phyloP scores from a whole-genome alignment of 2,888 invertebrate species.

The Eurytoma californica region DNA sequence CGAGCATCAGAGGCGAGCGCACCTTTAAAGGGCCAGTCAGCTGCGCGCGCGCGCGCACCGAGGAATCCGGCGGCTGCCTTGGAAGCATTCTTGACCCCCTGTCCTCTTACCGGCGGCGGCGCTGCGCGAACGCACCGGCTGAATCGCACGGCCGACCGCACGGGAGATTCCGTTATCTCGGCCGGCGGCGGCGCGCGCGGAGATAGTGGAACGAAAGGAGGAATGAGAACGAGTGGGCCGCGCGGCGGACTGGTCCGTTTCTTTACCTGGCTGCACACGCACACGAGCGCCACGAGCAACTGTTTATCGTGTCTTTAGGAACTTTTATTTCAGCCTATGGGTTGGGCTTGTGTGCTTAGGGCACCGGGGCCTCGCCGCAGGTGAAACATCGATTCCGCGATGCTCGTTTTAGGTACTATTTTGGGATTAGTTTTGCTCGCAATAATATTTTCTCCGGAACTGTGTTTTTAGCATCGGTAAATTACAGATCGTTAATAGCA shows the following conservation, averaged over 20 bases:
- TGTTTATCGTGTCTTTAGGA: not conserved
- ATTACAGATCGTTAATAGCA: no score
- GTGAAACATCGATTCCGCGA: no score
- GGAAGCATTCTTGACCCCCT: conserved; percentile 55
- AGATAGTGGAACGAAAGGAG: conserved; percentile 56
- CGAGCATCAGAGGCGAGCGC: not conserved
- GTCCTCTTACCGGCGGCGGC: conserved; percentile 49
- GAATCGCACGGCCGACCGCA: conserved; percentile 40
- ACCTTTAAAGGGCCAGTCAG: not conserved
- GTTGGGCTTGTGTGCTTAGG: not conserved
- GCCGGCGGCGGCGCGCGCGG: conserved; percentile 38
- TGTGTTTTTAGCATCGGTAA: no score
- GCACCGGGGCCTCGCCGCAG: no score
- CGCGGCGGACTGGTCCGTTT: conserved; percentile 34
- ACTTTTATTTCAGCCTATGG: conserved; percentile 1
- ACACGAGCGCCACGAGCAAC: not conserved
- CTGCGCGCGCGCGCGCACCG: not conserved
- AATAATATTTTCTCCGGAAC: no score
- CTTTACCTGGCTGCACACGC: not conserved
- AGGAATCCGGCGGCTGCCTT: conserved; percentile 24
- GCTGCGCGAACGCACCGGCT: not conserved
- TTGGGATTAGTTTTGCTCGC: no score
- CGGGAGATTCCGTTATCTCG: conserved; percentile 58
- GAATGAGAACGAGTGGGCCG: conserved; percentile 52
- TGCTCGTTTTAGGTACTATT: no score